Evolutionary conservation across 2,888 invertebrate genomes (phyloP).

Genomic region (Mythimna ferrago): DNA sequence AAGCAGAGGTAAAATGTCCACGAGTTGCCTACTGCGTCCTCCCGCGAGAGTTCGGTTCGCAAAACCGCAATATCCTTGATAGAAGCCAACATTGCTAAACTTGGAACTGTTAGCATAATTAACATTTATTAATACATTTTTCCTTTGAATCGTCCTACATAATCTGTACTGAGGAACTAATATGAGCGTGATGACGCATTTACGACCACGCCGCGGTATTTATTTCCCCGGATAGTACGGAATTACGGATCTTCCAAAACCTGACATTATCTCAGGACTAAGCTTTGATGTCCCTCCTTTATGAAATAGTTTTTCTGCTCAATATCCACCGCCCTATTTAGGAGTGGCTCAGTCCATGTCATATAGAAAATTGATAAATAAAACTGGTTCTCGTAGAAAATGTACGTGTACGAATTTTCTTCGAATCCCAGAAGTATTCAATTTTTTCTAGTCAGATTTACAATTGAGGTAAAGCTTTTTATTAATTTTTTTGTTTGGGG

Average conservation of each 20-base stretch:
- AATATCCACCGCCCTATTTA: conserved; percentile 48
- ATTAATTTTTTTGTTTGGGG: conserved; percentile 19
- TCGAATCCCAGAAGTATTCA: conserved; percentile 39
- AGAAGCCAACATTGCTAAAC: conserved; percentile 54
- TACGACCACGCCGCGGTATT: conserved; percentile 64
- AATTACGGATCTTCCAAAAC: conserved; percentile 50
- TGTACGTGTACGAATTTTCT: conserved; percentile 45
- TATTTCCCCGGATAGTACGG: conserved; percentile 53
- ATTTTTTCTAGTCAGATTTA: conserved; percentile 43
- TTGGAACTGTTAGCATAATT: conserved; percentile 58
- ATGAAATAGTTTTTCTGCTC: conserved; percentile 58
- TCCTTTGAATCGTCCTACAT: conserved; percentile 55
- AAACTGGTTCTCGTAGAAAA: conserved; percentile 46
- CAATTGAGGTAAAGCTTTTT: conserved; percentile 17
- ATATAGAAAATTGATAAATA: conserved; percentile 52
- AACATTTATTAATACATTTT: conserved; percentile 60
- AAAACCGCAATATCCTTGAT: conserved; percentile 55
- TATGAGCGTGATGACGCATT: conserved; percentile 66
- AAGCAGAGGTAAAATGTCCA: conserved; percentile 26
- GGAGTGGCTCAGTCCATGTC: conserved; percentile 30
- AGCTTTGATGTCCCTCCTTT: conserved; percentile 69
- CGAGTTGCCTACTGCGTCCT: conserved; percentile 2
- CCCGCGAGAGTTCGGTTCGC: conserved; percentile 16
- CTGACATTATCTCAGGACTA: conserved; percentile 64
- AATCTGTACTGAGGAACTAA: conserved; percentile 58